phyloP scores from a whole-genome alignment of 2,888 invertebrate genomes.

The Macrosiphum euphorbiae region DNA sequence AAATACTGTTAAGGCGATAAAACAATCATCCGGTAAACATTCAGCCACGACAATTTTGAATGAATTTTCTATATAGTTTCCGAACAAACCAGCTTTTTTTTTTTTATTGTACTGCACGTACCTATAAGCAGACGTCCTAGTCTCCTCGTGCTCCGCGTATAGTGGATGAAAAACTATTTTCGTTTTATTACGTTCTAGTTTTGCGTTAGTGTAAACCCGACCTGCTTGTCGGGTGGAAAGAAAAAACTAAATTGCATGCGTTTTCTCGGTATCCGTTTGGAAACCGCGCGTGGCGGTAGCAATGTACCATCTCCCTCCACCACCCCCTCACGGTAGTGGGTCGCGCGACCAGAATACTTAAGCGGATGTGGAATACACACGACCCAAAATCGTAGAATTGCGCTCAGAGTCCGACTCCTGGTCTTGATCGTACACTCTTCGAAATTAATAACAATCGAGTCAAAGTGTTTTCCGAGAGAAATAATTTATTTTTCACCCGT shows the following conservation, averaged over 20 bases:
- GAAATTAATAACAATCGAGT: slow-evolving; percentile 27
- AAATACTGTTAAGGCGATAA: neutral
- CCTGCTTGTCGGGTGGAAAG: neutral
- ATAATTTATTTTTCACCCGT: slow-evolving; percentile 12
- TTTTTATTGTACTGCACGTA: neutral
- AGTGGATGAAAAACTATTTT: neutral
- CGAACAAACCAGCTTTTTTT: neutral
- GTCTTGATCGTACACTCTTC: neutral
- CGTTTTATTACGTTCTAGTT: neutral
- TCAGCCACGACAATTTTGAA: neutral
- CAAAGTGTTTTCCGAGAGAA: neutral
- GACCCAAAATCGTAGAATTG: neutral
- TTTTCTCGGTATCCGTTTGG: slow-evolving; percentile 37
- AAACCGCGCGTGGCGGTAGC: slow-evolving; percentile 4
- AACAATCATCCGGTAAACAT: neutral
- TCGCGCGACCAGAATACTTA: slow-evolving; percentile 28
- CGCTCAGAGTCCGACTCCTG: neutral
- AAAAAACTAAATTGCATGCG: slow-evolving; percentile 10
- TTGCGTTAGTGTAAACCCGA: neutral
- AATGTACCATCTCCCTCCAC: neutral
- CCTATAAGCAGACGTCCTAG: neutral
- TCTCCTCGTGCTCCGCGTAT: neutral
- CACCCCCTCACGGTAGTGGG: neutral
- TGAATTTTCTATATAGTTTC: neutral
- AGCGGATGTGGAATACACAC: neutral